A percentile compares a stretch with the other conserved stretches of the same genome.
Conservation (phyloP, 2,113 vertebrate species). For the Strigops habroptila region DNA sequence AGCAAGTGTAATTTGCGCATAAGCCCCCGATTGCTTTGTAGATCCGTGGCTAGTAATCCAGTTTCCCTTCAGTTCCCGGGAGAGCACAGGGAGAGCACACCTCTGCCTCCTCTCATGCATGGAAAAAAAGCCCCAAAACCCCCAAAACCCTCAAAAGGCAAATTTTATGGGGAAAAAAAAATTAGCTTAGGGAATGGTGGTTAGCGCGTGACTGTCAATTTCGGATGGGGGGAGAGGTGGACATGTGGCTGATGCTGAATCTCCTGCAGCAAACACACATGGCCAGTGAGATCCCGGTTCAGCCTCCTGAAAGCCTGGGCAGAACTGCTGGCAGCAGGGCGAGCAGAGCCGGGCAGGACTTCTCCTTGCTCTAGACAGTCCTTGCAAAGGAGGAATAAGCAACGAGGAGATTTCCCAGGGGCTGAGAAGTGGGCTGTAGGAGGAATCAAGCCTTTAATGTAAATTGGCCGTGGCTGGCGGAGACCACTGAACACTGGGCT, state of each 20-base stretch:
- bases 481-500: slow-evolving; percentile 41
- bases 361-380: neutral
- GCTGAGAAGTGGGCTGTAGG: slow-evolving; percentile 38
- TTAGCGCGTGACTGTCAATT: fast-evolving
- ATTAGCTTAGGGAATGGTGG: neutral
- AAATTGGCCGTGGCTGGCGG: slow-evolving; percentile 57
- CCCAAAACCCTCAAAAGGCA: neutral
- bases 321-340: neutral
- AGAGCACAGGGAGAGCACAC: neutral
- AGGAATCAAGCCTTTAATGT: slow-evolving; percentile 55
- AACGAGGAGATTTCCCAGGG: slow-evolving; percentile 38
- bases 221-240: neutral
- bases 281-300: neutral
- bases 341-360: neutral
- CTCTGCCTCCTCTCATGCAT: neutral
- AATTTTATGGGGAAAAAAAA: neutral
- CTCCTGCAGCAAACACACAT: neutral
- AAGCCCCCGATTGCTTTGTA: neutral
- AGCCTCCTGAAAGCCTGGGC: neutral
- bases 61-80: neutral
- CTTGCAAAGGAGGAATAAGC: neutral
- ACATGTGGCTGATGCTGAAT: neutral
- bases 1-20: neutral
- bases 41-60: neutral
- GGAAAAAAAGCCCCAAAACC: neutral